Evolutionary conservation across 30 jellyfish, hydroid and myxozoan genomes (phyloP).

Genomic region (Pelagia noctiluca): DNA sequence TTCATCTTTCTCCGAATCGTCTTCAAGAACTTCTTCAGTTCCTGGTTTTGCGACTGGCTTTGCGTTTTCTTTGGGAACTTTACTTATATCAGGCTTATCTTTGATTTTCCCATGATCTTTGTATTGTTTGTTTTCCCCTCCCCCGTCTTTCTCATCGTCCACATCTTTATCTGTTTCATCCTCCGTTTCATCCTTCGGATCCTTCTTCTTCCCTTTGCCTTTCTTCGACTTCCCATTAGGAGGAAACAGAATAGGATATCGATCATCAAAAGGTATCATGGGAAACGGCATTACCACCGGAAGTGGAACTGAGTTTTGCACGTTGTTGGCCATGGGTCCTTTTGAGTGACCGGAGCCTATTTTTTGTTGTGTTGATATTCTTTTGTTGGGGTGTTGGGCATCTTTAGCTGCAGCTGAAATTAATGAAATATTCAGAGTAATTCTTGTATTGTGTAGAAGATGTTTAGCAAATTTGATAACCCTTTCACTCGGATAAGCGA

Average conservation of each 20-base stretch:
- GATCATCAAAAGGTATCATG: constrained; percentile 73
- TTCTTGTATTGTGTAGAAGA: background rate
- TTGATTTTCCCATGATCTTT: constrained; percentile 44
- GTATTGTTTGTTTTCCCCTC: constrained; percentile 60
- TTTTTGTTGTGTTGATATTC: constrained; percentile 74
- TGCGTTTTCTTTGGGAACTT: background rate
- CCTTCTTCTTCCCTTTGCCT: constrained; percentile 66
- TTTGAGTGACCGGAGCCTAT: constrained; percentile 73
- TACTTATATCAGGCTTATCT: background rate
- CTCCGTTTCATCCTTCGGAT: constrained; percentile 78
- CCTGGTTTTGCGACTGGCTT: too few relatives aligned
- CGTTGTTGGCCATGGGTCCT: constrained; percentile 89
- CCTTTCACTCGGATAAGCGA: too few relatives aligned
- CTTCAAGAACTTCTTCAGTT: too few relatives aligned
- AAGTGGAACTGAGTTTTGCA: constrained; percentile 62
- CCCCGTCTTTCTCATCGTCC: constrained; percentile 62
- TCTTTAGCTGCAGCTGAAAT: constrained; percentile 16
- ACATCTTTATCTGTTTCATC: constrained; percentile 71
- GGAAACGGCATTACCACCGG: constrained; percentile 93
- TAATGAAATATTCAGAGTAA: background rate
- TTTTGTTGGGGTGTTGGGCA: constrained; percentile 44
- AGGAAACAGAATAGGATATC: constrained; percentile 45
- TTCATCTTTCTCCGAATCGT: background rate
- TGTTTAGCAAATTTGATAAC: too few relatives aligned
- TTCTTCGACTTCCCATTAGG: constrained; percentile 68